Base-by-base conservation (phyloP, 2,797 vertebrate genomes). In the Mormyrops boulengeri region DNA sequence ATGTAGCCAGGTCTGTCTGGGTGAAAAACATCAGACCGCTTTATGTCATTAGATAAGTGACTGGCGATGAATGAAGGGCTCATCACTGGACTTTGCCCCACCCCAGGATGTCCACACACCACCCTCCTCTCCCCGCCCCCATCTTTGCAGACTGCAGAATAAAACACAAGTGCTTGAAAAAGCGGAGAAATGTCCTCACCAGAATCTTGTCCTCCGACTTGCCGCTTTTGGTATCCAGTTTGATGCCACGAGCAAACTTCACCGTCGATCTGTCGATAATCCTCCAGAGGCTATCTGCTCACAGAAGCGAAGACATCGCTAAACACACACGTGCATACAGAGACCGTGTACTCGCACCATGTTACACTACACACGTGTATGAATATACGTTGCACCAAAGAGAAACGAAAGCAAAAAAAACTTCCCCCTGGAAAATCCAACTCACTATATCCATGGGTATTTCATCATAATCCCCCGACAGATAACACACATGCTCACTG, bases 161-260 rank as follows among this genome's bases (percentile, higher is more conserved):
- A 11, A 84, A 22, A n/a, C 22, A 38, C 41, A 14, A 53, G 9
- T 14, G 22, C 22, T 62, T 0, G 9, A 49, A 5, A 52, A 11
- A 80, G 12, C 3, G 12, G 19, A 69, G 55, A 50, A 41, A 85
- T 14, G n/a, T 30, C 90, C 96, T 95, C 88, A 96, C 96, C 94
- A 96, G 92, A 55, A 96, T 95, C 90, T 94, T 93, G 90, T 96
- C 95, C 89, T 96, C 95, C 66, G 93, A 94, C 91, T 95, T 96
- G 91, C 95, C 95, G 91, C 94, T 95, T 87, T 95, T 96, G 34
- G 93, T 95, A 89, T 95, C 96, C 55, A 96, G 91, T 91, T 95
- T 95, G 92, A 96, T 94, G 0, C 93, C 94, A 52, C 95, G 94
- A 60, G 95, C 93, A 50, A 95, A 95, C 88, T 95, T 94, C 88